A percentile compares a stretch with the other conserved stretches of the same genome.
These are phyloP conservation scores for Amphilophus citrinellus DNA, from an alignment of 2,113 vertebrate genomes.

Conservation along the genomic window DNA sequence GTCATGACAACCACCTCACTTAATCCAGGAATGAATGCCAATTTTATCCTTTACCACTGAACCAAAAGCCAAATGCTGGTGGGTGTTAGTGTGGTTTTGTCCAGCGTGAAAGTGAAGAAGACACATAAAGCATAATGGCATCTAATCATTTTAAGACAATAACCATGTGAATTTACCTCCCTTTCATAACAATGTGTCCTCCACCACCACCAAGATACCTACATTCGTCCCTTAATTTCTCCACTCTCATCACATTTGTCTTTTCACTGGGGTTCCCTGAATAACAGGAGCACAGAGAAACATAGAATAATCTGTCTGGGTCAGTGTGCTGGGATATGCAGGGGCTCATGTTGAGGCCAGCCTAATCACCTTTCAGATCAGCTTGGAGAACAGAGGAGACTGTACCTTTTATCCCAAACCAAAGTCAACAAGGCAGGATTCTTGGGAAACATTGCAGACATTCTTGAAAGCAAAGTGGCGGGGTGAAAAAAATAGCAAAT, in stretches of 20 bases:
- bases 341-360: slow-evolving; percentile 75
- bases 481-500: slow-evolving; percentile 58
- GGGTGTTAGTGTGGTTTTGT: not conserved
- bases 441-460: slow-evolving; percentile 82
- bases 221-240: slow-evolving; percentile 54
- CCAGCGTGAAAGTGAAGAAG: not conserved
- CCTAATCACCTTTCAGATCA: slow-evolving; percentile 82
- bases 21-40: not conserved
- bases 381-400: slow-evolving; percentile 73
- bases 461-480: slow-evolving; percentile 78
- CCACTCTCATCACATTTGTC: slow-evolving; percentile 46
- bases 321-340: slow-evolving; percentile 60
- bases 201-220: slow-evolving; percentile 14
- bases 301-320: slow-evolving; percentile 67
- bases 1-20: not conserved
- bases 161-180: not conserved
- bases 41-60: not conserved
- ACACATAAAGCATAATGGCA: not conserved
- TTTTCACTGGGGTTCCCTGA: slow-evolving; percentile 41
- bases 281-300: slow-evolving; percentile 69
- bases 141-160: not conserved
- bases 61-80: not conserved
- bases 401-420: slow-evolving; percentile 82
- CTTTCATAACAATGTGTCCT: not conserved
- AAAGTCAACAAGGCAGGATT: slow-evolving; percentile 84